A percentile compares a stretch with the other conserved stretches of the same genome.
Evolutionary conservation across 2,113 vertebrate genomes (phyloP).

Genomic region (Chaenogobius annularis): DNA sequence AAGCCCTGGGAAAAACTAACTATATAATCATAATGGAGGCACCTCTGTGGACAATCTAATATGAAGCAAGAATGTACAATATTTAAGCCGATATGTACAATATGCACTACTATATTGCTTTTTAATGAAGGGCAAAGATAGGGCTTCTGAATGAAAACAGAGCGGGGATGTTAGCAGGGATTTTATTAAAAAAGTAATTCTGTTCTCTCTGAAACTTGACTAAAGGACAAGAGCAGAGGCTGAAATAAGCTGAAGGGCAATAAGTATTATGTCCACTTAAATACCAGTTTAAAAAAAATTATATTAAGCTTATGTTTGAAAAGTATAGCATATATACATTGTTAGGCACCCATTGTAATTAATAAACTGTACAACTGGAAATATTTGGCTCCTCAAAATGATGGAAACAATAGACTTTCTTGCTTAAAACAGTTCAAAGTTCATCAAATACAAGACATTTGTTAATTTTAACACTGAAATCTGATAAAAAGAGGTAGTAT

Average conservation of each 20-base stretch:
- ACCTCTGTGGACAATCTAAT: slow-evolving; percentile 19
- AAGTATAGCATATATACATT: too few relatives aligned
- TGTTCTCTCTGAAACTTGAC: not conserved
- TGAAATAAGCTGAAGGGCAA: not conserved
- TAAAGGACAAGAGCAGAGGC: not conserved
- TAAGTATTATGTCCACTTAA: not conserved
- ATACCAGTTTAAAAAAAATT: not conserved
- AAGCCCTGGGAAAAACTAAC: slow-evolving; percentile 42
- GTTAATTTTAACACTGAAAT: not conserved
- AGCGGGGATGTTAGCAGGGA: not conserved
- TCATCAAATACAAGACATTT: not conserved
- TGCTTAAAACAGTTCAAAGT: too few relatives aligned
- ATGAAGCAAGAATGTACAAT: not conserved
- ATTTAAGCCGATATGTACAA: not conserved
- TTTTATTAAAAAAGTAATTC: slow-evolving; percentile 11
- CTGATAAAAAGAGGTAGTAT: not conserved
- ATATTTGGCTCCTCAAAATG: too few relatives aligned
- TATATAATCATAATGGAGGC: slow-evolving; percentile 42
- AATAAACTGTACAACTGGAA: too few relatives aligned
- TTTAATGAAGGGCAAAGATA: not conserved
- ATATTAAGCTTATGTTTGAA: not conserved
- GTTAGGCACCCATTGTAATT: too few relatives aligned
- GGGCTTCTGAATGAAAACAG: not conserved
- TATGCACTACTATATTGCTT: not conserved
- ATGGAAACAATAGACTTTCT: too few relatives aligned